Base-by-base conservation (phyloP, 2,797 vertebrate species). In the Sparus aurata region DNA sequence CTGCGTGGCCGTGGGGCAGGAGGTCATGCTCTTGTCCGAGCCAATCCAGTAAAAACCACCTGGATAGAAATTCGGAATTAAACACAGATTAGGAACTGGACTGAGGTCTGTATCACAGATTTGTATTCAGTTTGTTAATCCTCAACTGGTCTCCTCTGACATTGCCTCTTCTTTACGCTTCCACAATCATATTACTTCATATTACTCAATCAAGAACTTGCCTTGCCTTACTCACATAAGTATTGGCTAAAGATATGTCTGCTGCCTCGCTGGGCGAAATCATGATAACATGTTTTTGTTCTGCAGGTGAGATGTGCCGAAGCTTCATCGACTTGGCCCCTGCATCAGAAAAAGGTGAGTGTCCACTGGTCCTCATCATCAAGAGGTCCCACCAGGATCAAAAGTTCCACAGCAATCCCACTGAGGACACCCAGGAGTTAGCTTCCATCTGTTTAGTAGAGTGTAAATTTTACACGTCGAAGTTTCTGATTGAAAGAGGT, bases 291-390 rank as follows among this genome's bases (percentile, higher is more conserved):
- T 53, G 3, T 72, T 70, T 78, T 77, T 84, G 50, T 91, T 27
- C 50, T 67, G 16, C 92, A 99, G 98, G 97, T 95, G 98, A 99
- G 89, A 96, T 92, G 92, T 98, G 98, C 81, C 94, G 96, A 86
- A 98, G 97, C 93, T 99, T 99, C 92, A 98, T 98, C 75, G 98
- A 99, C 93, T 95, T 98, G 90, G 97, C 97, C 55, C 97, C 97
- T 0, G 95, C 97, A 1, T 99, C 97, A 20, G 97, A 98, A 89
- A 97, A 97, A 96, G 97, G 97, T 98, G 94, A 96, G 96, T 75
- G 49, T 27, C 34, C 27, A 8, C 23, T 34, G 30, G 4, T 34
- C n/a, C n/a, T 23, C 46, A 2, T 45, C 30, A 25, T 15, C 22
- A 25, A 7, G n/a, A 55, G 4, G 17, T 69, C 12, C 15, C 22